Evolutionary conservation across 37 sponge, comb jelly and placozoan species (phyloP), one percentile per base, ranked within the genome.

Genomic region (Spongia lamella): DNA sequence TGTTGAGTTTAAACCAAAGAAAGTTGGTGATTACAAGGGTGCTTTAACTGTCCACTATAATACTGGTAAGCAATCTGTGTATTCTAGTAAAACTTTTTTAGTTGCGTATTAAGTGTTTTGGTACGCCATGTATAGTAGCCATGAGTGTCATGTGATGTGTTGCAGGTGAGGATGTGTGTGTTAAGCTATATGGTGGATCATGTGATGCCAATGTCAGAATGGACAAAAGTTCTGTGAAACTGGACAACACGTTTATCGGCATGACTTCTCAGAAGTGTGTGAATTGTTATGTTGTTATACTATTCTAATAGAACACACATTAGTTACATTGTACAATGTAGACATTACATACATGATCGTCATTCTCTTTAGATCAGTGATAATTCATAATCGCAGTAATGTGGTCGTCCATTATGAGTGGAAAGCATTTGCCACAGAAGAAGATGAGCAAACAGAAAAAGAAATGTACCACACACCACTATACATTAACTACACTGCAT

Each of bases 221-320:
- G 26, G 98, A 97, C 68, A 68, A 86, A 55, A 92, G 81, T 29
- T 73, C 87, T n/a, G 52, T 97, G 22, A 79, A 70, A 51, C 68
- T 94, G 73, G 92, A 94, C 52, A 80, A 82, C 54, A 97, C 98
- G 6, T 97, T 83, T 85, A 80, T 97, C 27, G 83, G 86, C n/a
- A 77, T 97, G 76, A 76, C 83, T 13, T 78, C 95, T 37, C 82
- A 96, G 66, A 81, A 91, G 91, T 88, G 56, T 30, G 79, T 7
- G n/a, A n/a, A n/a, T n/a, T n/a, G 33, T 21, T 58, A 13, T 58
- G 60, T 58, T 7, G 53, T 58, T 58, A 58, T 58, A 7, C 27
- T 58, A 5, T 7, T 58, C 7, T 58, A 58, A 37, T 36, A 11
- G 36, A 20, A 25, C 36, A 64, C 66, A 29, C 15, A 58, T 29